A percentile compares a stretch with the other conserved stretches of the same genome.
Evolutionary conservation across 2,797 vertebrate genomes (phyloP).

Genomic region (Danio jaintianensis): DNA sequence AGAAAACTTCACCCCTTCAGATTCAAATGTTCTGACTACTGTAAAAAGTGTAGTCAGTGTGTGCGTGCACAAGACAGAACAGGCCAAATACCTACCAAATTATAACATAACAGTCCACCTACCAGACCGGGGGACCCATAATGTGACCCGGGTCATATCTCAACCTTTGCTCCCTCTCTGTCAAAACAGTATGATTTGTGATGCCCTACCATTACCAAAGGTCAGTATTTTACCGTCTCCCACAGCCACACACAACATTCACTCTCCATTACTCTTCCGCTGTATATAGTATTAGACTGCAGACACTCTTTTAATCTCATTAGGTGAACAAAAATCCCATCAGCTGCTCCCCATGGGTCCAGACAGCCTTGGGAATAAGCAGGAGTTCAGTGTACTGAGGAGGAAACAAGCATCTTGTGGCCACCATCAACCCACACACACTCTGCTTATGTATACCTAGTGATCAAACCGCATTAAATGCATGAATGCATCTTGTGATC

Average conservation of each 20-base stretch:
- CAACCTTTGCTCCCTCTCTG: background rate
- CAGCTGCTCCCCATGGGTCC: constrained; percentile 36
- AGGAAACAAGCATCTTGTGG: background rate
- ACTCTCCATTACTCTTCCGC: constrained; percentile 19
- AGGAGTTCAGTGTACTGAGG: constrained; percentile 7
- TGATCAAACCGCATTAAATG: background rate
- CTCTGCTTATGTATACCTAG: background rate
- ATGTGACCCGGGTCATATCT: constrained; percentile 15
- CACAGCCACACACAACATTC: background rate
- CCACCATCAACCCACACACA: constrained; percentile 21
- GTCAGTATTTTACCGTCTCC: constrained; percentile 13
- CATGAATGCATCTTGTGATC: background rate
- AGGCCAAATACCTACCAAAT: background rate
- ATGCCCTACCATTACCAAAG: constrained; percentile 5
- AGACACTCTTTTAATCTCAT: constrained; percentile 55
- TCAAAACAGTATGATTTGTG: constrained; percentile 21
- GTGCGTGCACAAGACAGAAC: background rate
- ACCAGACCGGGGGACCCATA: background rate
- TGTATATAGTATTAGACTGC: constrained; percentile 4
- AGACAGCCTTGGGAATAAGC: constrained; percentile 46
- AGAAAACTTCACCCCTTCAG: background rate
- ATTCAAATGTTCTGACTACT: background rate
- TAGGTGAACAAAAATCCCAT: constrained; percentile 56
- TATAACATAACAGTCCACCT: background rate
- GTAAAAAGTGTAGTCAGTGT: background rate